phyloP scores from a whole-genome alignment of 2,113 vertebrate species.

The Rousettus leschenaultii region DNA sequence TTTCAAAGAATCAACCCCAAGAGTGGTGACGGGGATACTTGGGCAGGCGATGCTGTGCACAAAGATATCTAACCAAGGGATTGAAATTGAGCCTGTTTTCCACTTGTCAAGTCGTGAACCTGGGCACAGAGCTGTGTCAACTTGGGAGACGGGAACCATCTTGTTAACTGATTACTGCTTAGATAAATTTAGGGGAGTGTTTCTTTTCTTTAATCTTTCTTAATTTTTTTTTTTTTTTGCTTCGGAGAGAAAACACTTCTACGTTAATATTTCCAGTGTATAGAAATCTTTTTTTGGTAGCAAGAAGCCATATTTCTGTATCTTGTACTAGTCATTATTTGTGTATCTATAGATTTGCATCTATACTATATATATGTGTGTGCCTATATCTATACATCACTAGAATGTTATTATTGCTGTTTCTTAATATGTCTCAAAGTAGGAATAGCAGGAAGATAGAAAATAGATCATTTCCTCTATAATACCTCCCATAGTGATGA shows the following conservation, averaged over 20 bases:
- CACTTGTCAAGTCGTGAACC: not conserved
- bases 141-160: not conserved
- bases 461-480: not conserved
- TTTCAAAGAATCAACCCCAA: not conserved
- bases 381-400: not conserved
- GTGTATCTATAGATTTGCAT: not conserved
- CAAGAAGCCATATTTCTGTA: not conserved
- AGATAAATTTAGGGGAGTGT: not conserved
- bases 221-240: not conserved
- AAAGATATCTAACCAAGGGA: not conserved
- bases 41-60: not conserved
- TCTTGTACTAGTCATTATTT: not conserved
- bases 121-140: not conserved
- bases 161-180: not conserved
- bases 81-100: not conserved
- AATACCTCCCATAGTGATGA: not conserved
- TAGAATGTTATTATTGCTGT: not conserved
- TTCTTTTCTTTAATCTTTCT: not conserved
- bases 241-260: not conserved
- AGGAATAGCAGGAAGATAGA: not conserved
- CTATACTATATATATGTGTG: not conserved
- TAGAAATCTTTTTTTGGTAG: not conserved
- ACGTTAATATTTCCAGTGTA: not conserved
- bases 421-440: not conserved
- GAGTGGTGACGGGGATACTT: rapidly evolving